phyloP scores from a whole-genome alignment of 2,113 vertebrate genomes.

The Percopsis transmontana region DNA sequence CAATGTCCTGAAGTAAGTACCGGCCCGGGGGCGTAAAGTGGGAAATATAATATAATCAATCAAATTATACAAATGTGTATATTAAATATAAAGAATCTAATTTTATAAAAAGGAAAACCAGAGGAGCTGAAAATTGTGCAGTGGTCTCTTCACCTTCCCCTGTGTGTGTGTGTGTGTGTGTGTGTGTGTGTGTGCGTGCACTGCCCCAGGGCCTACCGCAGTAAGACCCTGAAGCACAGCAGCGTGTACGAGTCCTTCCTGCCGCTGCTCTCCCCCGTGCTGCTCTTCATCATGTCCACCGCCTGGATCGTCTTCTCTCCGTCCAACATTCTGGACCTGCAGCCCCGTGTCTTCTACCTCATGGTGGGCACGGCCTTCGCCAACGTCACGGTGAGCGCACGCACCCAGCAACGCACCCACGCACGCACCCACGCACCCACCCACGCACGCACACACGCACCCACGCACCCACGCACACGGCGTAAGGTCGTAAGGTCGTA shows the following conservation, averaged over 20 bases:
- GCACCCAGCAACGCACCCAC: background rate
- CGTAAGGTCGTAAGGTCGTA: too few species aligned
- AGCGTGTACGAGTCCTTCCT: conserved; percentile 89
- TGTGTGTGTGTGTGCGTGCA: background rate
- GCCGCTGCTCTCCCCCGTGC: conserved; percentile 89
- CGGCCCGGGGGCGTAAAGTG: accelerated
- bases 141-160: too few species aligned
- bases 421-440: background rate
- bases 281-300: conserved; percentile 90
- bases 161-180: background rate
- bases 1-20: conserved; percentile 91
- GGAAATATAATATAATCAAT: too few species aligned
- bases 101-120: too few species aligned
- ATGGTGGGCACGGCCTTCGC: conserved; percentile 97
- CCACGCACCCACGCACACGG: background rate
- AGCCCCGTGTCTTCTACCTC: conserved; percentile 93
- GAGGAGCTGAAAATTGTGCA: too few species aligned
- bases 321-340: conserved; percentile 82
- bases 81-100: background rate
- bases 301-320: conserved; percentile 87
- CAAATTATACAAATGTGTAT: background rate
- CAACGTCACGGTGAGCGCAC: conserved; percentile 91
- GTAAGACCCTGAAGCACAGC: conserved; percentile 88
- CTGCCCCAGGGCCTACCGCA: conserved; percentile 82
- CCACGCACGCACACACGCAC: background rate